These are phyloP conservation scores for Craniophora ligustri DNA, from an alignment of 2,888 invertebrate species.

Conservation along the genomic window DNA sequence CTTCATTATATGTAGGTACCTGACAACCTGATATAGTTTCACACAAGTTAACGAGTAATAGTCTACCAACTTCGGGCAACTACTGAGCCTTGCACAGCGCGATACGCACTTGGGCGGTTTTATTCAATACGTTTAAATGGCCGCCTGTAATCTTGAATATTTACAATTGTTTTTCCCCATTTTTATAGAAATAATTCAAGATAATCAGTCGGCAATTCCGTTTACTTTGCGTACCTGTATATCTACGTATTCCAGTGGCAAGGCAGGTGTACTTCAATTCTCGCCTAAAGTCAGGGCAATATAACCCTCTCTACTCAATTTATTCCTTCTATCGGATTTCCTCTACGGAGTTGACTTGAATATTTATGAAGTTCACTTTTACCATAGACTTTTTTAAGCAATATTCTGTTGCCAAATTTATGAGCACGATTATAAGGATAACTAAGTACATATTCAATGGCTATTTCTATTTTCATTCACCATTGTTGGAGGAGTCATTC, in stretches of 20 bases:
- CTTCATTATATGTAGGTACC: too few species aligned
- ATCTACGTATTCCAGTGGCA: background rate
- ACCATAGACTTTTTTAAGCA: conserved; percentile 69
- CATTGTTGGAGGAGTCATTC: background rate
- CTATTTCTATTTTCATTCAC: too few species aligned
- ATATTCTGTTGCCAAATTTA: conserved; percentile 61
- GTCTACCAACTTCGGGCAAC: too few species aligned
- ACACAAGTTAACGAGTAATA: too few species aligned
- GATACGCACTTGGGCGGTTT: too few species aligned
- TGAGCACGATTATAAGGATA: conserved; percentile 48
- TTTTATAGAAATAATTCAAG: background rate
- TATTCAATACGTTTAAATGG: too few species aligned
- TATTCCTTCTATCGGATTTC: conserved; percentile 77
- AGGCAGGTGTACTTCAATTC: conserved; percentile 19
- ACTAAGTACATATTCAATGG: conserved; percentile 2
- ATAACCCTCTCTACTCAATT: conserved; percentile 71
- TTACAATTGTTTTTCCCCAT: too few species aligned
- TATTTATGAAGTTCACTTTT: conserved; percentile 80
- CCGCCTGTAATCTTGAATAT: too few species aligned
- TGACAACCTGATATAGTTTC: too few species aligned
- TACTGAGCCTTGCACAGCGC: too few species aligned
- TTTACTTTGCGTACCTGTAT: background rate
- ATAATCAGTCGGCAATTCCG: too few species aligned
- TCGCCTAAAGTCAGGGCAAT: conserved; percentile 58
- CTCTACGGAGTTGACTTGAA: conserved; percentile 67